These are phyloP conservation scores for Peromyscus leucopus DNA, from an alignment of 2,113 vertebrate species.

Conservation along the genomic window DNA sequence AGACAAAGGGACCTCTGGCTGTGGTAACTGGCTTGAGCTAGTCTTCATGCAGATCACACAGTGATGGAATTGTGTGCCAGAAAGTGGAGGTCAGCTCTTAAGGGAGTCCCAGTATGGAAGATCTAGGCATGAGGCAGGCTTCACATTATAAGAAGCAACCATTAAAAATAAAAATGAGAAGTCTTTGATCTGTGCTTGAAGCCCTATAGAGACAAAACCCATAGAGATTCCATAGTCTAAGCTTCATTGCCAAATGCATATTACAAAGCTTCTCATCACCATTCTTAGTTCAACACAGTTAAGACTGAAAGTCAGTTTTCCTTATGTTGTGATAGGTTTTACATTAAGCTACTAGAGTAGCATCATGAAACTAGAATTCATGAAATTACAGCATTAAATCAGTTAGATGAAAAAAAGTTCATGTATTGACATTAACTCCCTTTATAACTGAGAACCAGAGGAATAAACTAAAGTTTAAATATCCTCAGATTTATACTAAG, in stretches of 20 bases:
- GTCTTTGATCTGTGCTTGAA: slow-evolving; percentile 72
- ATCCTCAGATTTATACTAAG: slow-evolving; percentile 15
- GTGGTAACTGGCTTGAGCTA: not conserved
- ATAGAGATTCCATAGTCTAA: slow-evolving; percentile 47
- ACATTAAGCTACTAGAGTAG: not conserved
- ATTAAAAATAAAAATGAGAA: slow-evolving; percentile 73
- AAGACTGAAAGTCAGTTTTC: slow-evolving; percentile 43
- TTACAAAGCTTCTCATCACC: not conserved
- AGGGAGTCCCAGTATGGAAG: slow-evolving; percentile 19
- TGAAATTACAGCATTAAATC: slow-evolving; percentile 57
- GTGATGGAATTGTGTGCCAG: not conserved
- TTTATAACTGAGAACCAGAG: slow-evolving; percentile 33
- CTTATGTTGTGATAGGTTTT: slow-evolving; percentile 19
- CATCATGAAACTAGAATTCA: not conserved
- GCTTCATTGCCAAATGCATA: slow-evolving; percentile 60
- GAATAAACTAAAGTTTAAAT: slow-evolving; percentile 32
- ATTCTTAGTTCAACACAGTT: not conserved
- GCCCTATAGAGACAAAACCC: slow-evolving; percentile 51
- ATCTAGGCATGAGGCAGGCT: not conserved
- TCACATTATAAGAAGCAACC: slow-evolving; percentile 69
- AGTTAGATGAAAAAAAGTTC: slow-evolving; percentile 26
- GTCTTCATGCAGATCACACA: slow-evolving; percentile 28
- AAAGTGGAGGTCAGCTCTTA: not conserved
- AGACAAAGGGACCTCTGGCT: not conserved
- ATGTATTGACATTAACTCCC: slow-evolving; percentile 16